Conservation (phyloP, 1,140 invertebrate species). For the Hestina assimilis region DNA sequence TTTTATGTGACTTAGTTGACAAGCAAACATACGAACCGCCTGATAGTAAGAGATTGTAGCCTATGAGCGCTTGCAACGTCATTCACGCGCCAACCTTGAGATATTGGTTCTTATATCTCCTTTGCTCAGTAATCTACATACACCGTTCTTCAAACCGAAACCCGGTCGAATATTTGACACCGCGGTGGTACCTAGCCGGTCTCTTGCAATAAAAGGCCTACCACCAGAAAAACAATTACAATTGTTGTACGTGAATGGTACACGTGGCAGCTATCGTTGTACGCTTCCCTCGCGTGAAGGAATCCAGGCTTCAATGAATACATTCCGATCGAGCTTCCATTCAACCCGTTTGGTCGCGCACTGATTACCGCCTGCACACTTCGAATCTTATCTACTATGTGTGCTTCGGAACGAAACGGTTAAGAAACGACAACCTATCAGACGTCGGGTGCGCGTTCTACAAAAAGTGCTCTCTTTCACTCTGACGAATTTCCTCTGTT, state of each 20-base stretch:
- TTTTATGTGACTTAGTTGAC: too few species aligned
- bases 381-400: slow-evolving; percentile 71
- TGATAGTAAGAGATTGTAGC: too few species aligned
- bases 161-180: too few species aligned
- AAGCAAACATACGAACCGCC: too few species aligned
- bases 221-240: too few species aligned
- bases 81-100: too few species aligned
- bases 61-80: too few species aligned
- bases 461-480: slow-evolving; percentile 35
- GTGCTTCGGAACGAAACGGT: slow-evolving; percentile 26
- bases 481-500: slow-evolving; percentile 67
- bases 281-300: slow-evolving; percentile 52
- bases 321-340: slow-evolving; percentile 58
- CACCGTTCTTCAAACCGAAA: too few species aligned
- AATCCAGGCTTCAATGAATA: slow-evolving; percentile 65
- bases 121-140: too few species aligned
- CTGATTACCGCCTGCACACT: slow-evolving; percentile 65
- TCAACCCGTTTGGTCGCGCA: slow-evolving; percentile 72
- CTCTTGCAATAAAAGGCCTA: too few species aligned
- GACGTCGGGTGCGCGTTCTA: slow-evolving; percentile 25
- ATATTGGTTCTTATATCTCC: too few species aligned
- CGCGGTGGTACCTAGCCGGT: too few species aligned
- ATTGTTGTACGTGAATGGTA: neutral
- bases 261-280: slow-evolving; percentile 17
- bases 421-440: slow-evolving; percentile 37